These are phyloP conservation scores for Enteromius trimaculatus DNA, from an alignment of 2,797 vertebrate species.

Conservation along the genomic window DNA sequence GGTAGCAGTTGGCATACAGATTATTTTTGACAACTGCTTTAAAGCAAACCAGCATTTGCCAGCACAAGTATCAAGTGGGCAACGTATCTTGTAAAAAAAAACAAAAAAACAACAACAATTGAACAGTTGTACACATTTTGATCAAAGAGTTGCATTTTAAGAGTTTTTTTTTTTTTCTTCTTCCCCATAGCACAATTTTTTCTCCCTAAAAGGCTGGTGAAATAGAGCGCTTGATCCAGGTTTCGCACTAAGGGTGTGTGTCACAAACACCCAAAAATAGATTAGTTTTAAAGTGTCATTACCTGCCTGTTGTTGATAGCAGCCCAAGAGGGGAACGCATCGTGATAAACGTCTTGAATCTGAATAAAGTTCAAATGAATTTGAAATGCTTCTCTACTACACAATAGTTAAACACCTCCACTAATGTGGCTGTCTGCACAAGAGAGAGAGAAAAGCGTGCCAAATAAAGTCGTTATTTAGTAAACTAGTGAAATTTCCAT, in stretches of 20 bases:
- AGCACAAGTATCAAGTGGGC: slow-evolving; percentile 14
- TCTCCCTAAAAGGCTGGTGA: slow-evolving; percentile 10
- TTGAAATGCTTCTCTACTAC: slow-evolving; percentile 21
- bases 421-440: slow-evolving; percentile 22
- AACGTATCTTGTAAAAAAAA: slow-evolving; percentile 8
- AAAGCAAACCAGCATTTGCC: slow-evolving; percentile 43
- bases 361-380: slow-evolving; percentile 45
- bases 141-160: slow-evolving; percentile 33
- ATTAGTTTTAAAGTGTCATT: slow-evolving; percentile 50
- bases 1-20: slow-evolving; percentile 21
- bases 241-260: slow-evolving; percentile 27
- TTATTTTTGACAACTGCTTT: slow-evolving; percentile 43
- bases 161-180: background rate
- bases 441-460: slow-evolving; percentile 8
- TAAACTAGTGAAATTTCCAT: slow-evolving; percentile 32
- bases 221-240: slow-evolving; percentile 40
- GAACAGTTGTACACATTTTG: slow-evolving; percentile 28
- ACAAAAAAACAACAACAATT: background rate
- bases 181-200: background rate
- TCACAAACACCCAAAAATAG: slow-evolving; percentile 36
- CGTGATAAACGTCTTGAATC: slow-evolving; percentile 30
- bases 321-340: slow-evolving; percentile 30
- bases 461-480: slow-evolving; percentile 18
- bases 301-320: slow-evolving; percentile 44
- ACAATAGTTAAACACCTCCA: slow-evolving; percentile 38